These are phyloP conservation scores for Tympanoctomys barrerae DNA, from an alignment of 2,797 vertebrate species.

Conservation along the genomic window DNA sequence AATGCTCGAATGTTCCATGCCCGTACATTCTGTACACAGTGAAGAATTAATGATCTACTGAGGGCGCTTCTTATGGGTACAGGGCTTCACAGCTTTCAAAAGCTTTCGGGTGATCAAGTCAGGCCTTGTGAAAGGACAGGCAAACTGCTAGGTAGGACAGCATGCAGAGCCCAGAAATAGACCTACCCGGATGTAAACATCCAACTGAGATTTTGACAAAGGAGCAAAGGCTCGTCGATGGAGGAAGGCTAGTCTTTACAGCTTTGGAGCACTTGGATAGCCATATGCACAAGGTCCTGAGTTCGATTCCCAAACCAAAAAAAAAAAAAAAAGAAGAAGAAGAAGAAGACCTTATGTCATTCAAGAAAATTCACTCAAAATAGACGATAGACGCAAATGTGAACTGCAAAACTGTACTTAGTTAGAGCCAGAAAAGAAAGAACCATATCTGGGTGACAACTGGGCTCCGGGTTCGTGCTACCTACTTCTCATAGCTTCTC, in stretches of 20 bases:
- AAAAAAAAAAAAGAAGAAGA: neutral
- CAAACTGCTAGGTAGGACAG: neutral
- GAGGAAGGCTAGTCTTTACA: neutral
- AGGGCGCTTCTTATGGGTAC: neutral
- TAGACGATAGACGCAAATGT: neutral
- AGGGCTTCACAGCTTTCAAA: neutral
- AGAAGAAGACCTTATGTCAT: neutral
- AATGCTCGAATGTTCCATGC: neutral
- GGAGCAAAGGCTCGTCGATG: neutral
- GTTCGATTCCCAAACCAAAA: no score
- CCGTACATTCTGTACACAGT: neutral
- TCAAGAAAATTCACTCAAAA: conserved; percentile 47
- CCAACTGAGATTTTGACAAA: neutral
- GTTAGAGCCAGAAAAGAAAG: neutral
- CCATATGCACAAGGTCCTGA: neutral
- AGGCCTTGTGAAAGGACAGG: neutral
- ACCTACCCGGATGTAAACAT: neutral
- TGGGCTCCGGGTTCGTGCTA: neutral
- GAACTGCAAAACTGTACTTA: neutral
- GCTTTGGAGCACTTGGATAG: neutral
- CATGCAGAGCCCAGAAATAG: neutral
- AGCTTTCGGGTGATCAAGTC: neutral
- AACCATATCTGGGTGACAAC: neutral
- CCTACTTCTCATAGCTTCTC: neutral
- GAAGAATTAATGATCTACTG: neutral